Percentiles rank a stretch among this genome's conserved stretches.
Evolutionary conservation across 2,888 invertebrate species (phyloP).

Genomic region (Cheilosia scutellata): DNA sequence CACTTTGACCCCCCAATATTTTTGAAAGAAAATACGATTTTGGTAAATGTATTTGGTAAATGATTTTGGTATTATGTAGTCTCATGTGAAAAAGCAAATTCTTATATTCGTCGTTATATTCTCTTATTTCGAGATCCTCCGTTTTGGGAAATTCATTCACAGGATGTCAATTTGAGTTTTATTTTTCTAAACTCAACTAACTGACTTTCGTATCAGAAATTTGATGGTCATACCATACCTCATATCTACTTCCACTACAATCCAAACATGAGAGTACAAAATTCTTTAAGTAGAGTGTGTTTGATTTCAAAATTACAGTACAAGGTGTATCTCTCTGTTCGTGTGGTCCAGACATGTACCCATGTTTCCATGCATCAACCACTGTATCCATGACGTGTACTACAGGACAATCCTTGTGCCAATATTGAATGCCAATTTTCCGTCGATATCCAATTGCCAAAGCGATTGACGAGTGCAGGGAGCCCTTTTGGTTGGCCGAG

Average conservation of each 20-base stretch:
- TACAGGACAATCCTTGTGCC: slow-evolving; percentile 12
- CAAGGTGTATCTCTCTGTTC: no score
- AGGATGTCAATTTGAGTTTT: no score
- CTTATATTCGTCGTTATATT: no score
- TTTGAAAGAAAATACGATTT: no score
- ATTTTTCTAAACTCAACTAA: not conserved
- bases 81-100: no score
- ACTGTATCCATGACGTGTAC: not conserved
- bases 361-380: not conserved
- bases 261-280: not conserved
- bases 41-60: no score
- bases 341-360: not conserved
- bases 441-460: slow-evolving; percentile 50
- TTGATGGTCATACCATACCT: no score
- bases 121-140: no score
- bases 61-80: no score
- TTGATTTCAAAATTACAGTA: slow-evolving; percentile 20
- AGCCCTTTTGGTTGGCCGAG: slow-evolving; percentile 4
- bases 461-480: slow-evolving; percentile 6
- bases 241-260: not conserved
- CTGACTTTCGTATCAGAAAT: not conserved
- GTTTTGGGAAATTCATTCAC: no score
- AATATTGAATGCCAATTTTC: slow-evolving; percentile 49
- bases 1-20: no score
- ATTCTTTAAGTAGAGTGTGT: not conserved